Evolutionary conservation across 2,113 vertebrate species (phyloP).

Genomic region (Conger conger): DNA sequence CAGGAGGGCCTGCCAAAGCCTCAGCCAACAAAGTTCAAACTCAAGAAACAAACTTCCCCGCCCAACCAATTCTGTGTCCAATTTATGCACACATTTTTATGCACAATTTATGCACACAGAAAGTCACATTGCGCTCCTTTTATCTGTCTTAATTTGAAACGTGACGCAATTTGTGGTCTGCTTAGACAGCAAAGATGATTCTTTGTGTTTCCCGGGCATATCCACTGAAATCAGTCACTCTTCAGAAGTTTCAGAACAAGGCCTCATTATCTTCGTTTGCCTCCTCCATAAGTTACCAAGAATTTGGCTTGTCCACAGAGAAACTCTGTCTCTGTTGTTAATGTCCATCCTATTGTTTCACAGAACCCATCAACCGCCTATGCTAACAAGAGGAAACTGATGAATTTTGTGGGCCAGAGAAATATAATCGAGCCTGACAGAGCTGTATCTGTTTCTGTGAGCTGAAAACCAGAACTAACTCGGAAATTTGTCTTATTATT

Average conservation of each 20-base stretch:
- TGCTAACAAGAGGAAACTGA: not conserved
- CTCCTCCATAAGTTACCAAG: not conserved
- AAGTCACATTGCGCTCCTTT: not conserved
- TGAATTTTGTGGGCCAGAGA: not conserved
- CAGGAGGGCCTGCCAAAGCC: not conserved
- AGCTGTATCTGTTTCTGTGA: not conserved
- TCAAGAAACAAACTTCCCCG: not conserved
- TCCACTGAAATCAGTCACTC: not conserved
- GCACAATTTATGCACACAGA: not conserved
- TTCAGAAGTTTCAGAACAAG: not conserved
- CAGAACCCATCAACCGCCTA: not conserved
- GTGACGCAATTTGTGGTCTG: not conserved
- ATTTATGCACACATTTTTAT: constrained; percentile 17
- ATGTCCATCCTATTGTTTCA: not conserved
- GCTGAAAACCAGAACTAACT: not conserved
- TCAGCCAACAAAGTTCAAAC: not conserved
- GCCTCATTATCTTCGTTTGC: not conserved
- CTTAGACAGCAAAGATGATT: not conserved
- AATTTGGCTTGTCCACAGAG: constrained; percentile 6
- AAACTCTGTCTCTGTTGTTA: not conserved
- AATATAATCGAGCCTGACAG: not conserved
- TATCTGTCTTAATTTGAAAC: constrained; percentile 1
- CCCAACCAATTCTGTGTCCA: not conserved
- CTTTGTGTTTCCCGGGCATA: not conserved
- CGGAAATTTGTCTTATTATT: not conserved